phyloP scores from a whole-genome alignment of 2,888 invertebrate species.

The Sinohyriopsis cumingii region DNA sequence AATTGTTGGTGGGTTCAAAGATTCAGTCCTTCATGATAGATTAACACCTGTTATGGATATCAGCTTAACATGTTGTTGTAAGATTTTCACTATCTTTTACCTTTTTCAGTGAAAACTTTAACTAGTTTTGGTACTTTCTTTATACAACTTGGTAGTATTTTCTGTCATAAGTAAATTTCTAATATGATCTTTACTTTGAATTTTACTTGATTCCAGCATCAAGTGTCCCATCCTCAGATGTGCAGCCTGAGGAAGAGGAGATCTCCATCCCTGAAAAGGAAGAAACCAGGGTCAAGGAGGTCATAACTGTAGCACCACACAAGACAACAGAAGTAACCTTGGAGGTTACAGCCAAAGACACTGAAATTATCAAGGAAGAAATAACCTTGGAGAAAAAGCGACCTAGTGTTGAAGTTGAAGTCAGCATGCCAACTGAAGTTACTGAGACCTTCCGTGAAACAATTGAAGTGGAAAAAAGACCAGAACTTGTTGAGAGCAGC shows the following conservation, averaged over 20 bases:
- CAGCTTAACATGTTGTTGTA: too few relatives aligned
- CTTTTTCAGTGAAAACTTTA: too few relatives aligned
- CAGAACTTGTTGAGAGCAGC: not conserved
- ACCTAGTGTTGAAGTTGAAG: constrained; percentile 9
- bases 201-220: constrained; percentile 15
- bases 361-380: constrained; percentile 25
- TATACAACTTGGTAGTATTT: too few relatives aligned
- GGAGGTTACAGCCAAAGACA: constrained; percentile 2
- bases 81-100: too few relatives aligned
- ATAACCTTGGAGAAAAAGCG: constrained; percentile 24
- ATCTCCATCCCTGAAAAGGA: constrained; percentile 4
- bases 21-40: too few relatives aligned
- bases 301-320: not conserved
- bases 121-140: too few relatives aligned
- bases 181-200: too few relatives aligned
- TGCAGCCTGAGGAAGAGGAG: constrained; percentile 20
- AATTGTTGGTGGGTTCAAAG: too few relatives aligned
- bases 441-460: not conserved
- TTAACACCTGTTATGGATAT: too few relatives aligned
- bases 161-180: too few relatives aligned
- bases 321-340: constrained; percentile 3
- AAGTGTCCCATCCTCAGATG: constrained; percentile 22
- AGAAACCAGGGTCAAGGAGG: not conserved
- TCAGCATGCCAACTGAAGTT: constrained; percentile 5
- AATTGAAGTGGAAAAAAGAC: constrained; percentile 1